Conservation (phyloP, 2,797 vertebrate species). For the Poecilia gillii region DNA sequence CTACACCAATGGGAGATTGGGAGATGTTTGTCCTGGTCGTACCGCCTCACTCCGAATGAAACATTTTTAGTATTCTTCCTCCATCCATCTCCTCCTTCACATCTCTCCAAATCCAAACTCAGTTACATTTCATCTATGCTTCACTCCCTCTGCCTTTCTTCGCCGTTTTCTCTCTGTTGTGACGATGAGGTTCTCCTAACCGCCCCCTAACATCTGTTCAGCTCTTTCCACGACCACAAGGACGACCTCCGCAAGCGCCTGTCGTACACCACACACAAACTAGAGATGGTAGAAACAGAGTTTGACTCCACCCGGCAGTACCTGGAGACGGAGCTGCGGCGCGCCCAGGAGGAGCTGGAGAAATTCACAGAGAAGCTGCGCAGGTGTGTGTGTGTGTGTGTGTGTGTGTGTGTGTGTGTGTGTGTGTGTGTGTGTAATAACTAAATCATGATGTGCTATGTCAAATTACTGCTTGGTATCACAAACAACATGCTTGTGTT, state of each 20-base stretch:
- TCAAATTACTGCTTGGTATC: background rate
- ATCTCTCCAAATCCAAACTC: constrained; percentile 45
- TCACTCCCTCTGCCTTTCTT: constrained; percentile 25
- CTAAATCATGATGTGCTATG: background rate
- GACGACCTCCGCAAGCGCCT: constrained; percentile 95
- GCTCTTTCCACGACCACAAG: constrained; percentile 95
- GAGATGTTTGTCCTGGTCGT: constrained; percentile 41
- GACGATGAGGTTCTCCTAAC: constrained; percentile 20
- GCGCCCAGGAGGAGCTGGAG: constrained; percentile 95
- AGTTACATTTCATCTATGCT: constrained; percentile 50
- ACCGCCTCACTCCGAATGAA: constrained; percentile 54
- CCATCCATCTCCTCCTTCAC: constrained; percentile 54
- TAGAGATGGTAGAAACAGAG: constrained; percentile 95
- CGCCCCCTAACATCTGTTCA: constrained; percentile 64
- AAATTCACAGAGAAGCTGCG: constrained; percentile 95
- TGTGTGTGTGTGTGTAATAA: background rate
- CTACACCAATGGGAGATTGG: constrained; percentile 48
- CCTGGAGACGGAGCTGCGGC: constrained; percentile 93
- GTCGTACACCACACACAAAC: constrained; percentile 92
- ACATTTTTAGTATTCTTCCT: constrained; percentile 66
- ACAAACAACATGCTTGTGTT: background rate
- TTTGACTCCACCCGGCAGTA: constrained; percentile 94
- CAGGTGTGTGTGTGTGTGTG: constrained; percentile 82
- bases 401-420: constrained; percentile 13
- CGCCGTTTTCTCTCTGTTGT: constrained; percentile 6